These are phyloP conservation scores for Xyrauchen texanus DNA, from an alignment of 2,113 vertebrate species.

Conservation along the genomic window DNA sequence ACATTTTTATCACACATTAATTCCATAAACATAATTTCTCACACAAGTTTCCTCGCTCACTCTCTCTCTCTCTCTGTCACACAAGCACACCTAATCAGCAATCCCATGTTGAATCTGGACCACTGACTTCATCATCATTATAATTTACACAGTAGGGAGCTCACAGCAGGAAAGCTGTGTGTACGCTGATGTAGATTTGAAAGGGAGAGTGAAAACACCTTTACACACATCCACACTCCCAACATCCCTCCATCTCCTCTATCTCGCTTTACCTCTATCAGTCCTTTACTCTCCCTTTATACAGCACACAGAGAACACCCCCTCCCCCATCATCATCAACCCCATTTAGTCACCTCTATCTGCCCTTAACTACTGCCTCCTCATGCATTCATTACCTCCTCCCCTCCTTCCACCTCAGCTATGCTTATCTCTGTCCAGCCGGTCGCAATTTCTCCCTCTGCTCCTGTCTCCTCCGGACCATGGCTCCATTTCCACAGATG, in stretches of 20 bases:
- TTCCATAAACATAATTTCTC: no score
- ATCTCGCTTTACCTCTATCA: no score
- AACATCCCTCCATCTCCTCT: not conserved
- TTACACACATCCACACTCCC: not conserved
- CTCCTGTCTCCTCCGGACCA: constrained; percentile 14
- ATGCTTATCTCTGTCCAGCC: constrained; percentile 31
- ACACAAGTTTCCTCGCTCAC: no score
- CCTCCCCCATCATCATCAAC: not conserved
- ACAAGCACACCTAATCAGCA: not conserved
- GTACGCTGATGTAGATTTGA: not conserved
- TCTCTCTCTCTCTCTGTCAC: not conserved
- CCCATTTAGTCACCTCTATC: constrained; percentile 12
- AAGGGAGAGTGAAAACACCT: constrained; percentile 13
- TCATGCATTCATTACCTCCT: constrained; percentile 20
- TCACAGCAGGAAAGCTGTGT: constrained; percentile 11
- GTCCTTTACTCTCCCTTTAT: not conserved
- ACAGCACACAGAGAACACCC: not conserved
- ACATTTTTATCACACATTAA: no score
- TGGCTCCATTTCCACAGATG: not conserved
- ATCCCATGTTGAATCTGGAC: constrained; percentile 8
- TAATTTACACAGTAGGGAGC: constrained; percentile 18
- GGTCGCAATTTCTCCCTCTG: constrained; percentile 5
- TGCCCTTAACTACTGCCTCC: constrained; percentile 22
- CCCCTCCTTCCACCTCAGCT: constrained; percentile 8
- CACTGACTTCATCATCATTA: constrained; percentile 6